Percentiles rank a stretch among this genome's conserved stretches.
Evolutionary conservation across 1,140 invertebrate genomes (phyloP).

Genomic region (Drosophila gunungcola): DNA sequence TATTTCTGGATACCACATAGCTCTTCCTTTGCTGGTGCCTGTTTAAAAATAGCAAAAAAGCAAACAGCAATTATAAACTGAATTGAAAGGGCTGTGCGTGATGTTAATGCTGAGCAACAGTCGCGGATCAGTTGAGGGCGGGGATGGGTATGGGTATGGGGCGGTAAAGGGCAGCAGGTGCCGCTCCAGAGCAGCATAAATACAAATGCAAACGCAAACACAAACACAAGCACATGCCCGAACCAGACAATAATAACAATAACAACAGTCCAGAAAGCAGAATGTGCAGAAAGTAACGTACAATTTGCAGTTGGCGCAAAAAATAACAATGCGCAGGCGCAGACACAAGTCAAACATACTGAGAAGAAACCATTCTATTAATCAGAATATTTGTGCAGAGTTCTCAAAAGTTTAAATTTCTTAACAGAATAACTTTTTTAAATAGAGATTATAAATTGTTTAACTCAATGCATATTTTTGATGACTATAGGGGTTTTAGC

Average conservation of each 20-base stretch:
- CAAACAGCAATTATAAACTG: conserved; percentile 70
- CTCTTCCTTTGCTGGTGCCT: conserved; percentile 29
- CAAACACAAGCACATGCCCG: conserved; percentile 17
- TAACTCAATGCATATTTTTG: too few relatives aligned
- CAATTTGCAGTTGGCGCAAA: conserved; percentile 56
- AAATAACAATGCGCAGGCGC: conserved; percentile 40
- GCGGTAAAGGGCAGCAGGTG: conserved; percentile 43
- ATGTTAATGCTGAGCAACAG: conserved; percentile 65
- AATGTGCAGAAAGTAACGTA: conserved; percentile 62
- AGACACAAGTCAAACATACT: conserved; percentile 9
- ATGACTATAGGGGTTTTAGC: too few relatives aligned
- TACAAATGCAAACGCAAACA: conserved; percentile 23
- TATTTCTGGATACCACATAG: conserved; percentile 24
- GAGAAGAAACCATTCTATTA: background rate
- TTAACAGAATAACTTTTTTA: too few relatives aligned
- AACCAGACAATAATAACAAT: conserved; percentile 36
- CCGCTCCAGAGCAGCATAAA: conserved; percentile 49
- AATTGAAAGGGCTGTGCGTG: conserved; percentile 80
- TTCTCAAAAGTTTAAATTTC: background rate
- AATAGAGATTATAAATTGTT: too few relatives aligned
- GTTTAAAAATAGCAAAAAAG: conserved; percentile 76
- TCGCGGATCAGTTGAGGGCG: conserved; percentile 16
- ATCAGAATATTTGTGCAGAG: background rate
- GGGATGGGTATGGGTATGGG: background rate
- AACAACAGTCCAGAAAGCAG: conserved; percentile 21